Evolutionary conservation across 2,888 invertebrate species (phyloP).

Genomic region (Ichneumoninae sp.): DNA sequence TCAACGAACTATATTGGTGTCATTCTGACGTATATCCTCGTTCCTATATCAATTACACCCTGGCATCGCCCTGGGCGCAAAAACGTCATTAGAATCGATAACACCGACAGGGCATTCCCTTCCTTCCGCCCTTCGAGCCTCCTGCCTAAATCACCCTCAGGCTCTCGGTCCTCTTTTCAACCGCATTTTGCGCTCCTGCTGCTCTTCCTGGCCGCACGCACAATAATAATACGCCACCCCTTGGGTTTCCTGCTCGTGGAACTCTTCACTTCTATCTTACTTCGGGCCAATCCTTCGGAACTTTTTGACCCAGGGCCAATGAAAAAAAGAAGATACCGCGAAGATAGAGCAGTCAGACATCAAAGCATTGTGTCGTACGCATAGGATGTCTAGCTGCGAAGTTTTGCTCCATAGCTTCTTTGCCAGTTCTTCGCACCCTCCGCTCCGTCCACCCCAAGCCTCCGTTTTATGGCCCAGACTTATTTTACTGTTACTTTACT

Average conservation of each 20-base stretch:
- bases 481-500: constrained; percentile 26
- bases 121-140: constrained; percentile 63
- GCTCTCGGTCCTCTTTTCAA: constrained; percentile 33
- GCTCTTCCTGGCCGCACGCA: constrained; percentile 69
- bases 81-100: constrained; percentile 83
- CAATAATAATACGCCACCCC: constrained; percentile 72
- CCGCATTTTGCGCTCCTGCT: constrained; percentile 32
- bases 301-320: not conserved
- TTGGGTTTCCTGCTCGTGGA: constrained; percentile 76
- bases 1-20: constrained; percentile 8
- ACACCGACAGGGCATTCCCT: constrained; percentile 69
- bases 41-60: constrained; percentile 81
- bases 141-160: constrained; percentile 54
- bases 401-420: constrained; percentile 16
- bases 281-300: constrained; percentile 55
- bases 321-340: constrained; percentile 56
- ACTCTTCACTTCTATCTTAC: constrained; percentile 76
- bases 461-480: constrained; percentile 48
- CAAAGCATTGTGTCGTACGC: constrained; percentile 44
- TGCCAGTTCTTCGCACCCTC: constrained; percentile 47
- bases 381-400: constrained; percentile 40
- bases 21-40: constrained; percentile 63
- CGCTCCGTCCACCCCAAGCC: constrained; percentile 20
- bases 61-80: constrained; percentile 78
- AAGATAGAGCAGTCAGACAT: constrained; percentile 63